Conservation (phyloP, 2,797 vertebrate genomes). For the Anomalospiza imberbis region DNA sequence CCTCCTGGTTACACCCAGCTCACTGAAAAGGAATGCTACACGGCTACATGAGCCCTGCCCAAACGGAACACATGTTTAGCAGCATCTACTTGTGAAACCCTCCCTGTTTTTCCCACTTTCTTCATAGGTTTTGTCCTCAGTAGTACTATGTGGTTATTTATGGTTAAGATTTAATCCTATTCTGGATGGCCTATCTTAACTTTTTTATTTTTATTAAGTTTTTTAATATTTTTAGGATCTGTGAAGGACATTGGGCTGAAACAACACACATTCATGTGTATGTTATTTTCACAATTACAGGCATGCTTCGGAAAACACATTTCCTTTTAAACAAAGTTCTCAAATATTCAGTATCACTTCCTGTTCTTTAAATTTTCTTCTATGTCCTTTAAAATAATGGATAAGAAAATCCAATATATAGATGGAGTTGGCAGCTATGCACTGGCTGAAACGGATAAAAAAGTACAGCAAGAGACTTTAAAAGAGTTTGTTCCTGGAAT, state of each 20-base stretch:
- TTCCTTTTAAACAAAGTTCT: neutral
- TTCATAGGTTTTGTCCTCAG: neutral
- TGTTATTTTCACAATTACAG: neutral
- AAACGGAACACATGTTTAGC: neutral
- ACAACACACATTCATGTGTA: accelerated
- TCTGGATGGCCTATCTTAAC: neutral
- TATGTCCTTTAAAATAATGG: neutral
- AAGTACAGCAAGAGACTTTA: neutral
- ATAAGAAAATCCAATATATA: neutral
- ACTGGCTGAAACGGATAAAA: neutral
- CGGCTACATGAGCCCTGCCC: neutral
- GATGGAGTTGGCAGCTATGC: neutral
- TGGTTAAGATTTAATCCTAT: neutral
- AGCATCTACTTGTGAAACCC: neutral
- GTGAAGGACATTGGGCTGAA: neutral
- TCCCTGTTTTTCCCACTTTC: neutral
- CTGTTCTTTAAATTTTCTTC: neutral
- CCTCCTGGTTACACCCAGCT: neutral
- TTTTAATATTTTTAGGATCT: neutral
- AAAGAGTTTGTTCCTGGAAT: neutral
- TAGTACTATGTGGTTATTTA: neutral
- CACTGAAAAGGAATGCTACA: constrained; percentile 29
- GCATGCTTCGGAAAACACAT: neutral
- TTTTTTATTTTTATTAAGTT: neutral
- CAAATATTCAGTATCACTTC: neutral